These are phyloP conservation scores for Coccyzus lansbergi DNA, from an alignment of 2,797 vertebrate species.

Conservation along the genomic window DNA sequence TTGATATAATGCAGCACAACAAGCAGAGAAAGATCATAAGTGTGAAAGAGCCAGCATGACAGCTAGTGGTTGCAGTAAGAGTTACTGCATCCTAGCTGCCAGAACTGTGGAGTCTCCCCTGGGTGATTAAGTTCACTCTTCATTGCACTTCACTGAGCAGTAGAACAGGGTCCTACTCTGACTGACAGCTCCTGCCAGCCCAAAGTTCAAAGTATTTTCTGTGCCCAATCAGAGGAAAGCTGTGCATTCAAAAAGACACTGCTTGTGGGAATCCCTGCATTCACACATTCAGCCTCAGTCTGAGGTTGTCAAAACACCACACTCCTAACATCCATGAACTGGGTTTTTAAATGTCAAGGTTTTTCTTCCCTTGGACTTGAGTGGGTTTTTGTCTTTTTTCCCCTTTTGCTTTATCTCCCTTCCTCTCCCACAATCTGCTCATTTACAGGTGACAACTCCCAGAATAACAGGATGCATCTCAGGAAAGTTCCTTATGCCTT, in stretches of 20 bases:
- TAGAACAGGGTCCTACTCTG: not conserved
- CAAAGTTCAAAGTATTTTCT: not conserved
- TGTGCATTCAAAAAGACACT: not conserved
- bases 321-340: not conserved
- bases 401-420: not conserved
- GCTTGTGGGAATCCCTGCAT: not conserved
- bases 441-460: not conserved
- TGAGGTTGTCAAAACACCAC: not conserved
- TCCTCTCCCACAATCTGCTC: not conserved
- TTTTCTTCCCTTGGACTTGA: not conserved
- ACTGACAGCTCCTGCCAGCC: not conserved
- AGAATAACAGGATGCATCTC: not conserved
- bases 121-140: not conserved
- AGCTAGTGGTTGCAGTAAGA: not conserved
- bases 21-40: not conserved
- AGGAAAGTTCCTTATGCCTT: not conserved
- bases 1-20: not conserved
- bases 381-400: too few species aligned
- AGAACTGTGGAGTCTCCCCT: not conserved
- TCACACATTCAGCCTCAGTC: not conserved
- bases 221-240: not conserved
- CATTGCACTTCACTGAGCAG: not conserved
- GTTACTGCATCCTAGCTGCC: accelerated
- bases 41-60: not conserved
- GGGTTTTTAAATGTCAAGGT: not conserved